Base-by-base conservation (phyloP, 1,140 invertebrate genomes). In the Drosophila varians region DNA sequence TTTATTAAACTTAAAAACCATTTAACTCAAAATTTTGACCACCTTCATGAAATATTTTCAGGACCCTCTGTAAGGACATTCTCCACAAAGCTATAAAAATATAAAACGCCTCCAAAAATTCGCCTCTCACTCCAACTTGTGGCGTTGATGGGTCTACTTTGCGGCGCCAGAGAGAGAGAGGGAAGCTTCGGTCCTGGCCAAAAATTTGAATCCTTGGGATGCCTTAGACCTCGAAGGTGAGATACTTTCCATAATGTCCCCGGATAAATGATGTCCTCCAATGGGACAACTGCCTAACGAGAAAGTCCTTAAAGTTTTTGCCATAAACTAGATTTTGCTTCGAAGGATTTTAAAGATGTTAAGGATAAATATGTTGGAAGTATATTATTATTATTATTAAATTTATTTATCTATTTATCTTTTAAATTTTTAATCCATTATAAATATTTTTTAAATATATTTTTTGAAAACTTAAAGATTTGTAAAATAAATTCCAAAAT, bases 101-200 rank as follows among this genome's bases (percentile, higher is more conserved):
- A 38, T 19, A 38, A 51, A 7, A 43, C 25, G 73, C 69, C 54
- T 72, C 61, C 16, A 12, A 71, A 72, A 60, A 52, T 60, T 71
- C 28, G 66, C 38, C 38, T 42, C 38, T 42, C 38, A 42, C 14
- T 42, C 14, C 38, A 6, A 42, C 38, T n/a, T 2, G 19, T 16
- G 5, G 16, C 38, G 16, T 9, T 42, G 16, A 19, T 55, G 8
- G 28, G n/a, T 25, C 12, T 42, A 21, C 1, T 46, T 28, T 40
- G 23, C 14, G 34, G 2, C 2, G 16, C 12, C 9, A 31, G 12
- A 36, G 16, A 12, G 36, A 36, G 16, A 12, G 36, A 14, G 38
- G 19, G 21, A 26, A 11, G 4, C 9, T 8, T 0, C 14, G 34
- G 25, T 28, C 61, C 16, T 21, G 34, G 34, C 49, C 65, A 68